Evolutionary conservation across 2,113 vertebrate genomes (phyloP).

Genomic region (Syngnathus typhle): DNA sequence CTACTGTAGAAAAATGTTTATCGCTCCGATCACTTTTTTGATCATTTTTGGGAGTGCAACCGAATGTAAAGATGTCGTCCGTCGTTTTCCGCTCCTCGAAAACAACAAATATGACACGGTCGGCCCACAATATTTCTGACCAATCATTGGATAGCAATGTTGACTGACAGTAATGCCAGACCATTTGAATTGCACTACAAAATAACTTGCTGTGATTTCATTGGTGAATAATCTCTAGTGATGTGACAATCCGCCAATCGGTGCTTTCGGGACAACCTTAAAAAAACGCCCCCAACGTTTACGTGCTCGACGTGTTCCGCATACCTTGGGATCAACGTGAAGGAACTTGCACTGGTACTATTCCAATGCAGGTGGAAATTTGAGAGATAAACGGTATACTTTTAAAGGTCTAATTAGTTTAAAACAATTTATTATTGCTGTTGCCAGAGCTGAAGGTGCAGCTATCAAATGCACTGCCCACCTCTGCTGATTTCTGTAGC

Average conservation of each 20-base stretch:
- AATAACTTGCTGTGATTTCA: conserved; percentile 1
- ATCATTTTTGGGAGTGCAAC: neutral
- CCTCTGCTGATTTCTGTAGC: neutral
- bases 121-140: conserved; percentile 20
- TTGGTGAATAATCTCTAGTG: conserved; percentile 32
- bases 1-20: neutral
- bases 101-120: conserved; percentile 59
- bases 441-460: neutral
- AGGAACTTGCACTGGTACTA: neutral
- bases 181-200: conserved; percentile 7
- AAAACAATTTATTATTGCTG: neutral
- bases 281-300: conserved; percentile 15
- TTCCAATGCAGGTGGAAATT: neutral
- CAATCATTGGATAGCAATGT: conserved; percentile 28
- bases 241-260: conserved; percentile 28
- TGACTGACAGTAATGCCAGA: neutral
- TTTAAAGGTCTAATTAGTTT: neutral
- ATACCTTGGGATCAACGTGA: neutral
- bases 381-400: neutral
- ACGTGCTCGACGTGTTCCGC: conserved; percentile 2
- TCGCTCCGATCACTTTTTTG: neutral
- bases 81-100: conserved; percentile 33
- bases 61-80: conserved; percentile 64
- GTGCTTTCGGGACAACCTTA: neutral
- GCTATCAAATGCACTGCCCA: neutral